These are phyloP conservation scores for Hippolais icterina DNA, from an alignment of 2,113 vertebrate species.

Conservation along the genomic window DNA sequence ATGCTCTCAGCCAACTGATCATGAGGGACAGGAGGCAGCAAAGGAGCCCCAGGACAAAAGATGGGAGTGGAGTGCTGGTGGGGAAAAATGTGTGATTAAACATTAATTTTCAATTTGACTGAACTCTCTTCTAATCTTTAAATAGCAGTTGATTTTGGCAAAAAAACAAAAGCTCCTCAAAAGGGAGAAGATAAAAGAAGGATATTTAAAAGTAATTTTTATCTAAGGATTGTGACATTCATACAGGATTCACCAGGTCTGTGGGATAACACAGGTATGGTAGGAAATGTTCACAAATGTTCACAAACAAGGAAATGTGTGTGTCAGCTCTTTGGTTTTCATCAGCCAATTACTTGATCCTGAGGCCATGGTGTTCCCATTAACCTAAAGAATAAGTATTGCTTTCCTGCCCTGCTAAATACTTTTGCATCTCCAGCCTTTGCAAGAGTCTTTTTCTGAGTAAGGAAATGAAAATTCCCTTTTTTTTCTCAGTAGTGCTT, in stretches of 20 bases:
- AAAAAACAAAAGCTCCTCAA: background rate
- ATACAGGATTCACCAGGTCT: background rate
- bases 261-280: background rate
- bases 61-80: background rate
- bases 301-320: background rate
- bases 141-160: background rate
- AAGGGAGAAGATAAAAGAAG: background rate
- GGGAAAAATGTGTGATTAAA: background rate
- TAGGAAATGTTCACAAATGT: background rate
- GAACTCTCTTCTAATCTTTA: background rate
- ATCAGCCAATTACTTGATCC: background rate
- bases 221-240: background rate
- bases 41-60: background rate
- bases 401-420: background rate
- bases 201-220: background rate
- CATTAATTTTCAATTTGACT: background rate
- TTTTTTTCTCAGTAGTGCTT: background rate
- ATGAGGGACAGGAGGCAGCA: background rate
- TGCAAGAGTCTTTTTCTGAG: background rate
- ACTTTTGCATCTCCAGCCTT: background rate
- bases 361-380: background rate
- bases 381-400: background rate
- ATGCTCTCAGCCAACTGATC: background rate
- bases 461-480: background rate
- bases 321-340: background rate